These are phyloP conservation scores for Chloebia gouldiae DNA, from an alignment of 2,113 vertebrate genomes.

Conservation along the genomic window DNA sequence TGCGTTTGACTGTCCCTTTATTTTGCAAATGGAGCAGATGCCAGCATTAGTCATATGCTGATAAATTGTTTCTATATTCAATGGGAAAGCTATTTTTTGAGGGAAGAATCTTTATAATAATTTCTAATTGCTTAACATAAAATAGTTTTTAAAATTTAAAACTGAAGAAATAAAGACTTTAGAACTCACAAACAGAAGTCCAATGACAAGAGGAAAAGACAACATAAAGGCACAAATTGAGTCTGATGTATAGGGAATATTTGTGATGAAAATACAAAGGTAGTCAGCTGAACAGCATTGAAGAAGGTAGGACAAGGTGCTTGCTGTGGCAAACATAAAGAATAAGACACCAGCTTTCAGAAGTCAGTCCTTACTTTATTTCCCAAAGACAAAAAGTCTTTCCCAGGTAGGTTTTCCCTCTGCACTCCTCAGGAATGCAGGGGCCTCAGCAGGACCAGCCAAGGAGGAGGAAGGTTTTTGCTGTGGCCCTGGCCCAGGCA, in stretches of 20 bases:
- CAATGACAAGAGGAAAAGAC: background rate
- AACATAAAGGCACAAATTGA: background rate
- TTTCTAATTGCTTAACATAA: background rate
- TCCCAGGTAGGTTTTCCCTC: background rate
- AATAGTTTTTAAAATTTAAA: background rate
- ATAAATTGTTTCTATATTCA: conserved; percentile 21
- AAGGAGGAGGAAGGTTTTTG: background rate
- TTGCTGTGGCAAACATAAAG: background rate
- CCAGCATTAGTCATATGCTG: background rate
- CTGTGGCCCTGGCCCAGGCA: background rate
- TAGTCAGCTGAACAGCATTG: background rate
- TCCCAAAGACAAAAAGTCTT: background rate
- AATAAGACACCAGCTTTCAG: background rate
- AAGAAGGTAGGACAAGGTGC: background rate
- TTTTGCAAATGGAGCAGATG: conserved; percentile 1
- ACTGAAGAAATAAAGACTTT: background rate
- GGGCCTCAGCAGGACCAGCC: background rate
- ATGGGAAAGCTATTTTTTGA: background rate
- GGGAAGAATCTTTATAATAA: background rate
- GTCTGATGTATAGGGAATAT: background rate
- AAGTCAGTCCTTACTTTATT: background rate
- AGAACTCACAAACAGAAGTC: background rate
- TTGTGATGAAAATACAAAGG: background rate
- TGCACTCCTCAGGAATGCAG: background rate
- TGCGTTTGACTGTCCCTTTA: background rate